phyloP scores from a whole-genome alignment of 2,797 vertebrate genomes.

The Octomys mimax region DNA sequence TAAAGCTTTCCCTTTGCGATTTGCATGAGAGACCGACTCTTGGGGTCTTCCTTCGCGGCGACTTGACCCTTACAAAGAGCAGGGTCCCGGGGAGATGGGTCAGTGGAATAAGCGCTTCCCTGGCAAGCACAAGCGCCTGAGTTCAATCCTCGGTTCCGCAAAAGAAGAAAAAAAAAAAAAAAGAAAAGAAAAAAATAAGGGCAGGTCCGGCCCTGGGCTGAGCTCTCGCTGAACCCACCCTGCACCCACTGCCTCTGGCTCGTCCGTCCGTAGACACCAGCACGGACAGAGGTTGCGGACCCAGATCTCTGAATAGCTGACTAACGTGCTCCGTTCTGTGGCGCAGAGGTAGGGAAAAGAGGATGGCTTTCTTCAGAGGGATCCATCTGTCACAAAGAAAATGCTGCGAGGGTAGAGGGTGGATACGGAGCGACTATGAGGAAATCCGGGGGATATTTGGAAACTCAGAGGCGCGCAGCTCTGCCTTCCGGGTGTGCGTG shows the following conservation, averaged over 20 bases:
- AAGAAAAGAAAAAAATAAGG: no score
- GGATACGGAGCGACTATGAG: background rate
- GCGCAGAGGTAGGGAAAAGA: background rate
- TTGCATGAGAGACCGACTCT: no score
- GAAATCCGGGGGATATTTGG: background rate
- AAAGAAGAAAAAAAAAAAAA: no score
- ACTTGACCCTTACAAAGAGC: no score
- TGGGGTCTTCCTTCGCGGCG: no score
- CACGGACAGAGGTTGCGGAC: background rate
- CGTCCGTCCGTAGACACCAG: background rate
- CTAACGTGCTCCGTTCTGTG: background rate
- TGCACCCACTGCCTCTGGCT: background rate
- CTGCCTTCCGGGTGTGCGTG: background rate
- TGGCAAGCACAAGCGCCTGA: no score
- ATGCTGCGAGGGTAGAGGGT: background rate
- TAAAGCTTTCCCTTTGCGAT: no score
- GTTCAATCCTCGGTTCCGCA: no score
- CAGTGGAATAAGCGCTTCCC: no score
- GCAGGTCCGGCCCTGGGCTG: background rate
- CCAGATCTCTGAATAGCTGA: background rate
- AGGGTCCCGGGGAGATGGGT: no score
- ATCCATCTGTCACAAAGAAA: background rate
- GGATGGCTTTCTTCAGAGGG: background rate
- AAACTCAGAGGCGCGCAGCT: background rate
- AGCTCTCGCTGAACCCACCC: background rate